Percentiles rank a stretch among this genome's conserved stretches.
Conservation (phyloP, 2,888 invertebrate genomes). For the Margaritifera margaritifera region DNA sequence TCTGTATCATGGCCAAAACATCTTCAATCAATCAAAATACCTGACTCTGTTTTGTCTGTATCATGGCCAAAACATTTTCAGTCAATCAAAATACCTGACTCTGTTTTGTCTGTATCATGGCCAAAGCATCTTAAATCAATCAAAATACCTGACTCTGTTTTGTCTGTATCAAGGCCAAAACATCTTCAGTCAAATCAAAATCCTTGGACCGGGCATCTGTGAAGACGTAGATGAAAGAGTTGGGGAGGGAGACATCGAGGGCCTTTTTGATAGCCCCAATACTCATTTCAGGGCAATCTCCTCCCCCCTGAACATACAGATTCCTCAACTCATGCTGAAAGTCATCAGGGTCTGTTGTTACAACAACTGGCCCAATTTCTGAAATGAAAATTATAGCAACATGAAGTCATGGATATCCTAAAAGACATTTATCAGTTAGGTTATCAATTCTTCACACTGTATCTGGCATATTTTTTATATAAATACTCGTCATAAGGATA, state of each 20-base stretch:
- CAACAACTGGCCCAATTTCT: constrained; percentile 80
- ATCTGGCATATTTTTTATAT: too few species aligned
- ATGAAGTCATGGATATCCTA: too few species aligned
- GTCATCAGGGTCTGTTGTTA: constrained; percentile 79
- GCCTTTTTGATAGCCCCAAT: constrained; percentile 81
- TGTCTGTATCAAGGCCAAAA: constrained; percentile 81
- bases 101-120: constrained; percentile 82
- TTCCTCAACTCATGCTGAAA: constrained; percentile 77
- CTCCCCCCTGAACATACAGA: constrained; percentile 80
- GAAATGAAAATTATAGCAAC: constrained; percentile 33
- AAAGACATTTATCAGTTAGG: not conserved
- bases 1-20: constrained; percentile 81
- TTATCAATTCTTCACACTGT: too few species aligned
- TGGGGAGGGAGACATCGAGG: constrained; percentile 79
- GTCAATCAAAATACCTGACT: constrained; percentile 77
- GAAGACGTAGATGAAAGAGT: constrained; percentile 84
- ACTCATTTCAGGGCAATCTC: constrained; percentile 84
- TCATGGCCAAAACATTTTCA: constrained; percentile 78
- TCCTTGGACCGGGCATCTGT: constrained; percentile 85
- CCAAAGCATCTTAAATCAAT: constrained; percentile 78
- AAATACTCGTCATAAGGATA: too few species aligned
- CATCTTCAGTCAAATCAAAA: constrained; percentile 78
- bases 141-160: constrained; percentile 81
- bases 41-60: constrained; percentile 84
- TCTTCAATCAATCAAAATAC: constrained; percentile 77